Base-by-base conservation (phyloP, 2,797 vertebrate genomes). In the Ctenopoma multispine region DNA sequence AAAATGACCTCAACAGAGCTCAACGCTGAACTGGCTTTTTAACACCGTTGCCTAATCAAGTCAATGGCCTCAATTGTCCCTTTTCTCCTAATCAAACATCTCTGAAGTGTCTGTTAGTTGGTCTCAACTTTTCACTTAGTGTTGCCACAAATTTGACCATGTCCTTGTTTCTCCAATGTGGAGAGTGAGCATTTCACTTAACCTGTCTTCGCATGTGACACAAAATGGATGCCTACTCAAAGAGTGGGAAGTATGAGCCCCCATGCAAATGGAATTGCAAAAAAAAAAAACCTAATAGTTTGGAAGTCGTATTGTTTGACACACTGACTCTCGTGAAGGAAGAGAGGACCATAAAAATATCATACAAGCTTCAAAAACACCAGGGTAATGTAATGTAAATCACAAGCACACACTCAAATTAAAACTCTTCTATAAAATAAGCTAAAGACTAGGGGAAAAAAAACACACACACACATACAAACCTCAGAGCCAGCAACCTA, bases 111-210 rank as follows among this genome's bases (percentile, higher is more conserved):
- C 84, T 88, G 89, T 84, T 90, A 84, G 83, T 85, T 88, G 90
- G 85, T 91, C 89, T 78, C 81, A 90, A 91, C 84, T 77, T 83
- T 86, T 84, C 82, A 89, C 86, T 84, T 90, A 85, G 89, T 87
- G 90, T 91, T 91, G 86, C 85, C 87, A 86, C 83, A 75, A 83
- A 81, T 87, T 82, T 72, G 77, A 92, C 84, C 82, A 75, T 4
- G 68, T 87, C 86, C 82, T 77, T 83, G 80, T 80, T 88, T 92
- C 93, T 94, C 94, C 94, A 94, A 94, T 94, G 94, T 95, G 94
- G 93, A 94, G 94, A 92, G 81, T 63, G 88, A 89, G 86, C 79
- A 75, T 81, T 84, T 91, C 78, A 85, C 83, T 88, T 69, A 87
- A 85, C 77, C 80, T 86, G 80, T 91, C 82, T 84, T 80, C 57